Percentiles rank a stretch among this genome's conserved stretches.
phyloP scores from a whole-genome alignment of 2,888 invertebrate genomes.

The Myopa testacea region DNA sequence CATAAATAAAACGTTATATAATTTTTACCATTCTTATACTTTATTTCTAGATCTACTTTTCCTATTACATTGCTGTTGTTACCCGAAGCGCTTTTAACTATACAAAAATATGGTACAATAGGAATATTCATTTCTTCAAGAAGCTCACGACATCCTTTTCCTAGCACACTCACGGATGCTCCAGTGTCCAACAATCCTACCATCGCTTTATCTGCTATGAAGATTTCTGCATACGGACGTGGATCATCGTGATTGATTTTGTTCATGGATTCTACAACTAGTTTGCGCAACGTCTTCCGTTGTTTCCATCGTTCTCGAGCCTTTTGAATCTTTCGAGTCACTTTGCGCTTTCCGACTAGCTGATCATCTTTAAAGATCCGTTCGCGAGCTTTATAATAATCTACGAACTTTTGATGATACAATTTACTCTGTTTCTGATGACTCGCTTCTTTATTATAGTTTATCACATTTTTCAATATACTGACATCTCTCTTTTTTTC shows the following conservation, averaged over 20 bases:
- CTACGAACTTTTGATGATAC: not conserved
- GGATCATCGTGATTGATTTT: not conserved
- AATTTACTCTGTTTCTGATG: not conserved
- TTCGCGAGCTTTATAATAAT: not conserved
- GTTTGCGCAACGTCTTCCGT: not conserved
- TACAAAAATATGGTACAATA: slow-evolving; percentile 1
- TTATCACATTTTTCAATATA: not conserved
- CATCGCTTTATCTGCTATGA: not conserved
- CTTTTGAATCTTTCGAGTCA: not conserved
- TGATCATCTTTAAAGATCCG: not conserved
- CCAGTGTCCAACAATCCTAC: slow-evolving; percentile 40
- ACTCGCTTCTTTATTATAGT: not conserved
- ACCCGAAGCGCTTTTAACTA: not conserved
- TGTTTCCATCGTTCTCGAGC: no score
- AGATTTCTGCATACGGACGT: not conserved
- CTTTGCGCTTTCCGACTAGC: not conserved
- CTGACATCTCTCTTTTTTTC: not conserved
- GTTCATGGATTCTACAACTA: not conserved
- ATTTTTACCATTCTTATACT: not conserved
- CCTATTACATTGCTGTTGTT: not conserved
- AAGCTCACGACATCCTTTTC: slow-evolving; percentile 2
- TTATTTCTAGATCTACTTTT: not conserved
- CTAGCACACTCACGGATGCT: slow-evolving; percentile 29
- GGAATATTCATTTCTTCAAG: not conserved
- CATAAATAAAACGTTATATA: not conserved